A percentile compares a stretch with the other conserved stretches of the same genome.
phyloP scores from a whole-genome alignment of 2,113 vertebrate species.

The Callipepla californica region DNA sequence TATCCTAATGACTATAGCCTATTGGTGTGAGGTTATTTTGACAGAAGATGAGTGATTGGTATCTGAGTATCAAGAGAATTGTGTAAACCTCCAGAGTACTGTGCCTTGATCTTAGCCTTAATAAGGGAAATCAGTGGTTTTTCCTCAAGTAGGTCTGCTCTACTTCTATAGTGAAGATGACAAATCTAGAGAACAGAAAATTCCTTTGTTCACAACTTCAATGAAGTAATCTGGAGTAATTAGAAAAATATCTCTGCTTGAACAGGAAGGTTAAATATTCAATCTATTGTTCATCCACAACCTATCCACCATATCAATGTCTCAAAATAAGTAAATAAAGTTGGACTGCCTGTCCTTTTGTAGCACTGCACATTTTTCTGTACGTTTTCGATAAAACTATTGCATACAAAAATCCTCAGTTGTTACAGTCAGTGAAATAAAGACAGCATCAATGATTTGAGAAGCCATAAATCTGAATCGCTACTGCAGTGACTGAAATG shows the following conservation, averaged over 20 bases:
- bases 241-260: not conserved
- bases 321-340: not conserved
- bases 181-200: not conserved
- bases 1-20: not conserved
- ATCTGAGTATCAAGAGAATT: not conserved
- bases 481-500: not conserved
- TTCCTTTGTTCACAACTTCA: not conserved
- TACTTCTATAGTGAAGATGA: not conserved
- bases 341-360: not conserved
- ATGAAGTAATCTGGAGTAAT: rapidly evolving
- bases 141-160: not conserved
- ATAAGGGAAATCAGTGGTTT: rapidly evolving
- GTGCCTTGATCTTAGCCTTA: not conserved
- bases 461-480: not conserved
- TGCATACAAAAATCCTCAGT: not conserved
- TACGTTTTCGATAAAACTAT: not conserved
- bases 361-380: not conserved
- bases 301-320: not conserved
- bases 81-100: not conserved
- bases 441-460: not conserved
- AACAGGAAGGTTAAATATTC: not conserved
- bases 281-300: not conserved
- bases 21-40: not conserved
- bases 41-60: not conserved
- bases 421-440: not conserved